phyloP scores from a whole-genome alignment of 1,140 invertebrate genomes.

The Aphidius gifuensis region DNA sequence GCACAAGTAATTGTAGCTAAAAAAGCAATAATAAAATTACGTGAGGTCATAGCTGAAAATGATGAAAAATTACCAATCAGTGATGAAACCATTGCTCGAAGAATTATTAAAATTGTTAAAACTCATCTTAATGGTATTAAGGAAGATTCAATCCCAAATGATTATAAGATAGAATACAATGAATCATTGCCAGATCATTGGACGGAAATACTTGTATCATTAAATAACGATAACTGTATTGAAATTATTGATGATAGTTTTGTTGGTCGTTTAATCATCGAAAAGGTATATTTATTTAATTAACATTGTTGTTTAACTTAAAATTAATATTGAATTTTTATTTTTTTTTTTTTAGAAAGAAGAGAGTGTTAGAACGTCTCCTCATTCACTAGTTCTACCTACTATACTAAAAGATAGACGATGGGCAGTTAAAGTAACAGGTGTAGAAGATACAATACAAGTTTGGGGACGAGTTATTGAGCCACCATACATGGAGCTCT shows the following conservation, averaged over 20 bases:
- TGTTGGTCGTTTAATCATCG: constrained; percentile 35
- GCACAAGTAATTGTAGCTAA: constrained; percentile 57
- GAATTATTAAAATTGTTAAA: constrained; percentile 53
- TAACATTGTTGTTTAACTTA: too few relatives aligned
- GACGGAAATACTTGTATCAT: constrained; percentile 39
- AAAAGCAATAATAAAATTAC: constrained; percentile 51
- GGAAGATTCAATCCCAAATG: constrained; percentile 34
- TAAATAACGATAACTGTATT: too few relatives aligned
- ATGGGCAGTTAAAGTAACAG: too few relatives aligned
- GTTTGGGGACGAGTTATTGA: too few relatives aligned
- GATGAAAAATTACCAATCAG: constrained; percentile 33
- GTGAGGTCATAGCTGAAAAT: constrained; percentile 44
- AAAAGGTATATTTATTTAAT: too few relatives aligned
- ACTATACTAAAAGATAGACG: too few relatives aligned
- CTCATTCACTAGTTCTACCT: too few relatives aligned
- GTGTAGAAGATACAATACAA: too few relatives aligned
- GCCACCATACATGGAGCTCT: too few relatives aligned
- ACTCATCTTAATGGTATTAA: constrained; percentile 56
- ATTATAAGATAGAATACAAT: constrained; percentile 53
- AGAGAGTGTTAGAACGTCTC: too few relatives aligned
- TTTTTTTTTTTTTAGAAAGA: too few relatives aligned
- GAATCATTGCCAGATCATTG: constrained; percentile 59
- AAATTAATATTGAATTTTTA: too few relatives aligned
- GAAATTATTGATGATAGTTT: constrained; percentile 49
- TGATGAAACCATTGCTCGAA: constrained; percentile 39